phyloP scores from a whole-genome alignment of 2,888 invertebrate species.

The Himalopsyche japonica region DNA sequence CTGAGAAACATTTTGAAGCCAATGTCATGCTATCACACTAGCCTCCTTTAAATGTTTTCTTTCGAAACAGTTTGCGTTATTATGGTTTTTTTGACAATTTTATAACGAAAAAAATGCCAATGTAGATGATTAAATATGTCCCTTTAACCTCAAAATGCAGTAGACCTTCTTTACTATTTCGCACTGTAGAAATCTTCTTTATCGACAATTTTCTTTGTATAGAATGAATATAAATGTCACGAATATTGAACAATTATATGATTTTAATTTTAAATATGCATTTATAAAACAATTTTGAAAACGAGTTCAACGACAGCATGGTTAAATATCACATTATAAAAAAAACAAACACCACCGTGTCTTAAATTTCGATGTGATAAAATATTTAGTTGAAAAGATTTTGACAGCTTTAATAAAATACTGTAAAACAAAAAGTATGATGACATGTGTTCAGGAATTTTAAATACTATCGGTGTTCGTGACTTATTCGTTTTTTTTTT shows the following conservation, averaged over 20 bases:
- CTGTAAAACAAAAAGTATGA: no score
- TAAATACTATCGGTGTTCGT: neutral
- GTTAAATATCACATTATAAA: no score
- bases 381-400: no score
- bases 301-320: no score
- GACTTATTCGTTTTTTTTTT: neutral
- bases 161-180: neutral
- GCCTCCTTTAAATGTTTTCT: conserved; percentile 1
- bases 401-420: no score
- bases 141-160: neutral
- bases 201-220: neutral
- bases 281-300: no score
- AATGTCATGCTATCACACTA: conserved; percentile 28
- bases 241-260: no score
- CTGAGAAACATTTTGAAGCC: conserved; percentile 24
- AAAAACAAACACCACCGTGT: no score
- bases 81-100: neutral
- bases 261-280: no score
- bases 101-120: neutral
- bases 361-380: no score
- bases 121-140: neutral
- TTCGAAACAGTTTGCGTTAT: neutral
- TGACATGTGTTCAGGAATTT: no score
- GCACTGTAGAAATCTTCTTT: neutral
- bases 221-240: no score